Base-by-base conservation (phyloP, 1,140 invertebrate species). In the Melipona quadrifasciata region DNA sequence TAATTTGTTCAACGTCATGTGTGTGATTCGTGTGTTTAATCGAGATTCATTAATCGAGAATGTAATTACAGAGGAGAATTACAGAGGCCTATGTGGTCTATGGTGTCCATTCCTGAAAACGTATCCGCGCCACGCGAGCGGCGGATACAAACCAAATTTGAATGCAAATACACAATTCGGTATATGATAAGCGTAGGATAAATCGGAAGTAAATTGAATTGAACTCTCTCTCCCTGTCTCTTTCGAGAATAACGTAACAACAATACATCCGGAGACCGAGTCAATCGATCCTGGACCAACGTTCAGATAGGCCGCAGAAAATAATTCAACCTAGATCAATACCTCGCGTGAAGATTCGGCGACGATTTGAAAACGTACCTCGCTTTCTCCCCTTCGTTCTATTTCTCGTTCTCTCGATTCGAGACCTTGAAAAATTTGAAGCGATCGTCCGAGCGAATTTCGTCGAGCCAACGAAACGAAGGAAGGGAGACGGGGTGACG, bases 251-350 rank as follows among this genome's bases (percentile, higher is more conserved):
- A 47, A 67, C n/a, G 17, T 65, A 75, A 75, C 53, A 75, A 75
- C 55, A 27, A 77, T 65, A 53, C 17, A 24, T 24, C 58, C 24
- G 31, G 11, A 65, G n/a, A 39, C 19, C 10, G 31, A 78, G 24
- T 8, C 31, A 27, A 75, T 67, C 76, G 27, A 67, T 53, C 39
- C 6, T 31, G 27, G n/a, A 67, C 21, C 31, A 34, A 27, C 21
- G n/a, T 31, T 39, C 16, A 21, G 21, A 64, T 11, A 31, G 5
- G 21, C 17, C 31, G 58, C 61, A 67, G 47, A 78, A 78, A 65
- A 65, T 78, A 78, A 67, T 78, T 65, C 47, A 51, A 21, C 47
- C 19, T 17, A 11, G 17, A 65, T 65, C 58, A 31, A 78, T 65
- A 64, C 17, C 17, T 24, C 17, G 11, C 24, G 12, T 27, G 39